Evolutionary conservation across 1,140 invertebrate genomes (phyloP), one percentile per base, ranked within the genome.

Genomic region (Dryas iulia): DNA sequence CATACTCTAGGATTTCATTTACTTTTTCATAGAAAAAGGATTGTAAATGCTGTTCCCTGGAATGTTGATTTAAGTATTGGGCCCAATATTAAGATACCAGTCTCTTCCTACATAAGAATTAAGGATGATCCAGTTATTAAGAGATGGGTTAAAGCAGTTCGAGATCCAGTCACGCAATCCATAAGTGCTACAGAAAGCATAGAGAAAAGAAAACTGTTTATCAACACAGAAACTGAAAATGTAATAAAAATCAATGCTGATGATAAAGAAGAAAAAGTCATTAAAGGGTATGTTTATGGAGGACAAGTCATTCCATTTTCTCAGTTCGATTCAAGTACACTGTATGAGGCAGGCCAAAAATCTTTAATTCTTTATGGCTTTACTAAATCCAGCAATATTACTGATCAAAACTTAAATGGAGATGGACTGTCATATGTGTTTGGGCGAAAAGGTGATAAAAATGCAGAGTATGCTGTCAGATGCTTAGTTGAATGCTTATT

Each of bases 51-150:
- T 4, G 62, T 59, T 1, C 81, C 87, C 3, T 90, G 90, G 88
- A 89, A 92, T 83, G 82, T 85, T 7, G 87, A 92, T 71, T 69
- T 92, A 25, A 82, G 78, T 68, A 89, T 92, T 71, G 89, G 90
- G 6, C 82, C 88, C 28, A 83, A 89, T 71, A 86, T 92, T 14
- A 87, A 84, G 72, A 92, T 92, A 77, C 92, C 92, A 28, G 78
- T 92, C 2, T 87, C 89, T n/a, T 65, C 78, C 31, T 92, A 82
- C 58, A 79, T 86, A 26, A 89, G 79, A 76, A 71, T 88, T 8
- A 87, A 85, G 75, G 86, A 89, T 78, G 83, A 90, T 67, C 77
- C 84, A 66, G 71, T 83, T 56, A 67, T 88, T 0, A 84, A 87
- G 47, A 77, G 75, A 21, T 92, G 89, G 89, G 70, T 69, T 21